These are phyloP conservation scores for Sphaerodactylus townsendi DNA, from an alignment of 2,113 vertebrate species.

Conservation along the genomic window DNA sequence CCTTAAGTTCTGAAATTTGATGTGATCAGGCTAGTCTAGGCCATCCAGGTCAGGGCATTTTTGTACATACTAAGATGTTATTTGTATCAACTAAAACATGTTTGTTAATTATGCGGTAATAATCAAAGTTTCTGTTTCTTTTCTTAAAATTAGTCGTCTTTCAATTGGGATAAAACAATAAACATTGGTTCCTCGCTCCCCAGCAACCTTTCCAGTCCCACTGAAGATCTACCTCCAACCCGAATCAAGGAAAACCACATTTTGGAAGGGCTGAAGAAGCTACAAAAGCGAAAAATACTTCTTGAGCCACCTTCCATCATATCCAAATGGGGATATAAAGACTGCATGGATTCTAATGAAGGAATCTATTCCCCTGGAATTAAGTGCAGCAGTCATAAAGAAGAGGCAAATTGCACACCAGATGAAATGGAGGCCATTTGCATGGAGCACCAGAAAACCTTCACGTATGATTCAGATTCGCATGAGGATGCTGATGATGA, in stretches of 20 bases:
- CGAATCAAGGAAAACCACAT: constrained; percentile 90
- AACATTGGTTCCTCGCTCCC: constrained; percentile 86
- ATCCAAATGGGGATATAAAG: constrained; percentile 88
- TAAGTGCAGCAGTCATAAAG: constrained; percentile 78
- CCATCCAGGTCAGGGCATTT: too few relatives aligned
- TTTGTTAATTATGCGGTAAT: too few relatives aligned
- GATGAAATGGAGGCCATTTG: constrained; percentile 48
- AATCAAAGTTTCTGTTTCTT: constrained; percentile 33
- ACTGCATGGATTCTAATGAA: constrained; percentile 96
- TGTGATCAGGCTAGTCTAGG: too few relatives aligned
- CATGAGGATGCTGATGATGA: constrained; percentile 82
- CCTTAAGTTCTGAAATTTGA: too few relatives aligned
- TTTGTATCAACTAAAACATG: too few relatives aligned
- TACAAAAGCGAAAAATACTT: constrained; percentile 82
- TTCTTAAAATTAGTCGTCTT: constrained; percentile 72
- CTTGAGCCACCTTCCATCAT: constrained; percentile 80
- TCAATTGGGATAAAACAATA: constrained; percentile 88
- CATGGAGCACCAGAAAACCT: constrained; percentile 65
- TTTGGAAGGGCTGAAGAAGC: constrained; percentile 86
- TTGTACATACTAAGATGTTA: too few relatives aligned
- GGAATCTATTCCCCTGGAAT: constrained; percentile 93
- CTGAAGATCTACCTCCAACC: constrained; percentile 84
- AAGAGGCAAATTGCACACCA: constrained; percentile 59
- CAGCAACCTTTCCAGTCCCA: constrained; percentile 81
- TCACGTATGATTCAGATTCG: constrained; percentile 82